These are phyloP conservation scores for Galbula dea DNA, from an alignment of 2,113 vertebrate genomes.

Conservation along the genomic window DNA sequence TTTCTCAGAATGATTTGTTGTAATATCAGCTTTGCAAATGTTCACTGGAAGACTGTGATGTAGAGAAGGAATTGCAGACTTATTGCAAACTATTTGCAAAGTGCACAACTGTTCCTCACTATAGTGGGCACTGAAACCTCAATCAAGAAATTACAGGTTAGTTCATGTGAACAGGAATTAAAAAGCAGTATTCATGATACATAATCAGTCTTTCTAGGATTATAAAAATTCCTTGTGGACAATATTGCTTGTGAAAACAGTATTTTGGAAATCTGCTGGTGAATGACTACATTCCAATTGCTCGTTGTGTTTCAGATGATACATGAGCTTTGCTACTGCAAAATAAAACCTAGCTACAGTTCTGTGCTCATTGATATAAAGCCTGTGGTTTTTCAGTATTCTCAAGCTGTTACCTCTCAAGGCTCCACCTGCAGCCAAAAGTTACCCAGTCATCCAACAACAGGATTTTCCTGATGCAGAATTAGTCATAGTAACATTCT, in stretches of 20 bases:
- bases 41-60: not conserved
- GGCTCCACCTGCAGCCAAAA: not conserved
- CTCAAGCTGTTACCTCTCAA: not conserved
- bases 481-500: not conserved
- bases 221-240: not conserved
- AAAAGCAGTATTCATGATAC: not conserved
- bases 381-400: not conserved
- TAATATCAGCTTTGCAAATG: not conserved
- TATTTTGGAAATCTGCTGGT: not conserved
- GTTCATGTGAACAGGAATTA: not conserved
- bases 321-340: not conserved
- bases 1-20: not conserved
- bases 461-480: not conserved
- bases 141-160: not conserved
- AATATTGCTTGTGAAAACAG: not conserved
- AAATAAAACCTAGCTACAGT: not conserved
- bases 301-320: not conserved
- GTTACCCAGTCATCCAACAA: not conserved
- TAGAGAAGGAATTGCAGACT: not conserved
- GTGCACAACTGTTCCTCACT: not conserved
- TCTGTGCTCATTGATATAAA: not conserved
- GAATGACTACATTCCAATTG: not conserved
- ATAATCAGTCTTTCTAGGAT: not conserved
- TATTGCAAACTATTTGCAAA: not conserved
- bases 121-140: not conserved